phyloP scores from a whole-genome alignment of 2,797 vertebrate species.

The Enteromius argenteus region DNA sequence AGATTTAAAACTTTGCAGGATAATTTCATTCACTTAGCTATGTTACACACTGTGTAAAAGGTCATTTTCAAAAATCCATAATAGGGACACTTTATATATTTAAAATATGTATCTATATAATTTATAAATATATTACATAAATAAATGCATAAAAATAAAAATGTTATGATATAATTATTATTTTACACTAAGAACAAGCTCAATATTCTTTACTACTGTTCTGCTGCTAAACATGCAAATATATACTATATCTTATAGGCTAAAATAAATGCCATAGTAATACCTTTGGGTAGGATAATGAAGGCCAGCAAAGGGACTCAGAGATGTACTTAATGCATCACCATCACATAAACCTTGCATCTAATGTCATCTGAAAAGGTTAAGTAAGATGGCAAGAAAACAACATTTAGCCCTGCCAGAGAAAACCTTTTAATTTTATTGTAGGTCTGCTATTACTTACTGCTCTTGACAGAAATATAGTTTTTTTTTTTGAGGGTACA shows the following conservation, averaged over 20 bases:
- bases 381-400: background rate
- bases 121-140: background rate
- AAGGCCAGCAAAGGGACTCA: background rate
- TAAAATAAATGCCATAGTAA: background rate
- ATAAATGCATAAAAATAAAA: background rate
- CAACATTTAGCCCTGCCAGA: background rate
- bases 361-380: constrained; percentile 29
- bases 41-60: too few relatives aligned
- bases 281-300: background rate
- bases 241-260: background rate
- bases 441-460: constrained; percentile 19
- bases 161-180: background rate
- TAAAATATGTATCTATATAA: background rate
- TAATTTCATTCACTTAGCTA: too few relatives aligned
- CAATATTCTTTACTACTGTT: background rate
- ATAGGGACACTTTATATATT: background rate
- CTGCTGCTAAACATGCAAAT: background rate
- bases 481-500: background rate
- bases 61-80: too few relatives aligned
- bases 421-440: background rate
- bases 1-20: too few relatives aligned
- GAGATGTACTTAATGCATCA: constrained; percentile 2
- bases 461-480: constrained; percentile 9
- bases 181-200: background rate
- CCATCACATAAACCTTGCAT: constrained; percentile 16